Base-by-base conservation (phyloP, 2,888 invertebrate genomes). In the Spodoptera exigua region DNA sequence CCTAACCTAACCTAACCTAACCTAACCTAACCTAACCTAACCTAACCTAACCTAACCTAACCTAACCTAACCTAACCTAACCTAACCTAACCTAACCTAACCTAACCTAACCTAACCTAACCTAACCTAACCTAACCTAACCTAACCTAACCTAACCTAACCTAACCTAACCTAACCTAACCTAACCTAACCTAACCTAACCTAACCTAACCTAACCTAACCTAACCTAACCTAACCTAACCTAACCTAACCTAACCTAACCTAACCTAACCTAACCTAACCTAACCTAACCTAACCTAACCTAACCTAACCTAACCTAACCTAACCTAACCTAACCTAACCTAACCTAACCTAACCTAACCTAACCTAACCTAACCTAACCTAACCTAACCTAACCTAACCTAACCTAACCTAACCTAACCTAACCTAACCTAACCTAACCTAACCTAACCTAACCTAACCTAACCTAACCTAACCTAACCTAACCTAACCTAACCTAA, bases 161-260 rank as follows among this genome's bases (percentile, higher is more conserved):
- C 57, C 57, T 57, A 57, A 57, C 57, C 56, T 57, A 57, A 57
- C 57, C 55, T 48, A 57, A 57, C 57, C 57, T 48, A 57, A 57
- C 57, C 57, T 57, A 57, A 57, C 57, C 57, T 57, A 57, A 57
- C 57, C 57, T 48, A 57, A 57, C 57, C 57, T 48, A 57, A 57
- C 57, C 57, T 57, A 57, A 57, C 57, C 57, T 47, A 47, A 47
- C 47, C 47, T 47, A 47, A 47, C 47, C 47, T 47, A 48, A 48
- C 47, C 39, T 40, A 40, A 40, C 39, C 39, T 17, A 40, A 40
- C 7, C 51, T 27, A 13, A 37, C 21, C 18, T 18, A 44, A 54
- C 39, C 17, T 40, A 40, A 40, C 39, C 39, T 17, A 40, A 40
- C 39, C 16, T 40, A 40, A 40, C 39, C 17, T 17, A 17, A 40